Evolutionary conservation across 2,113 vertebrate species (phyloP), one percentile per base, ranked within the genome.

Genomic region (Corynorhinus townsendii): DNA sequence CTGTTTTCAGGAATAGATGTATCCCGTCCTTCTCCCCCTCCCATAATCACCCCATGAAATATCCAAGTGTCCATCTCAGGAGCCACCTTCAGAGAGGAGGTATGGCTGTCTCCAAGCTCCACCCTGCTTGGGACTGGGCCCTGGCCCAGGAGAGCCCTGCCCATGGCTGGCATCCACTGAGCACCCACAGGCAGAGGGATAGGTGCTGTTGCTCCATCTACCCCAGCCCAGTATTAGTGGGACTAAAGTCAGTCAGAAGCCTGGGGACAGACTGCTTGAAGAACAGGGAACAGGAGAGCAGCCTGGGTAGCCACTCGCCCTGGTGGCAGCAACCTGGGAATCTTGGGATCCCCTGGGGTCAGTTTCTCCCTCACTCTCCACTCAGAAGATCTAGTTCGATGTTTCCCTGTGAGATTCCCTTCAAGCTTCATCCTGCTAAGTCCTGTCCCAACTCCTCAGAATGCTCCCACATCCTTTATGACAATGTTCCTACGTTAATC

Each of bases 221-320:
- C 38, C 49, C 54, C 0, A 91, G 22, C 66, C 66, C 54, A 14
- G 28, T 16, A 56, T 79, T 28, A 28, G 43, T 11, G 30, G 43
- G 64, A 59, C 91, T 96, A 73, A 95, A 94, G 76, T 91, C 12
- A 91, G 69, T 86, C 54, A 11, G 33, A 82, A 56, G 22, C 71
- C 86, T 56, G 22, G 4, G 40, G 26, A 56, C 72, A 33, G 77
- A 40, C 45, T 45, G 33, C 45, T 79, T 54, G 40, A 76, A 90
- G 85, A 87, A 7, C 3, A 12, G 2, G 16, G 19, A 12, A 19
- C 1, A 43, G 19, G 20, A 35, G 35, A 49, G 77, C 40, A 86
- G 14, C 38, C 40, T 28, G 15, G 35, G 40, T 38, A 59, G 75
- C 49, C 72, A 56, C 30, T 73, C 15, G 30, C 7, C 15, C 9